Evolutionary conservation across 2,888 invertebrate species (phyloP).

Genomic region (Timema podura): DNA sequence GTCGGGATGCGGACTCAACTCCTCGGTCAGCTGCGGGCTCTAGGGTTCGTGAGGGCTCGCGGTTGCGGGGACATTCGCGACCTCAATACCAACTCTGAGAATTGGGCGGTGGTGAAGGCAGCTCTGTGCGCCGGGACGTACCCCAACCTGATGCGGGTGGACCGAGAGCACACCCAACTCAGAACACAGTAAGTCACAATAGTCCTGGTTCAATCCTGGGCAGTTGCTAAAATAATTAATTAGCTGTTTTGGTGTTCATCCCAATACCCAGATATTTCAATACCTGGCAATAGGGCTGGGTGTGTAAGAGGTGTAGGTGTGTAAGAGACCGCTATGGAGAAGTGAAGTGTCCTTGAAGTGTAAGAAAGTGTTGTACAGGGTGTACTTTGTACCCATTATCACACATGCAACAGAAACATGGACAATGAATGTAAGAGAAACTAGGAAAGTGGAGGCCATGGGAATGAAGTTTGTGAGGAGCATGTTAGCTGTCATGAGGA

Average conservation of each 20-base stretch:
- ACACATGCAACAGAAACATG: too few relatives aligned
- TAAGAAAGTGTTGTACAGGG: too few relatives aligned
- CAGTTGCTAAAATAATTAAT: too few relatives aligned
- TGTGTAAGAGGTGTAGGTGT: too few relatives aligned
- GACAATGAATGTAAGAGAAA: too few relatives aligned
- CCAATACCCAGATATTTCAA: not conserved
- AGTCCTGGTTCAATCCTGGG: too few relatives aligned
- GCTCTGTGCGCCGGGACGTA: constrained; percentile 85
- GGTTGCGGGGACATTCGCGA: constrained; percentile 63
- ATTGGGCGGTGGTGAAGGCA: constrained; percentile 89
- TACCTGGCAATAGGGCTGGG: not conserved
- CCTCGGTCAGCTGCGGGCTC: constrained; percentile 67
- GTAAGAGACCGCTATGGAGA: too few relatives aligned
- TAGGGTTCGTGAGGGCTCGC: constrained; percentile 62
- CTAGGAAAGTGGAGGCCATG: too few relatives aligned
- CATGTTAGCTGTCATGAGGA: too few relatives aligned
- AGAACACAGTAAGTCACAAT: constrained; percentile 55
- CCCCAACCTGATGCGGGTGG: constrained; percentile 78
- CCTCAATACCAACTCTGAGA: constrained; percentile 76
- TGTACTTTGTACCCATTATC: too few relatives aligned
- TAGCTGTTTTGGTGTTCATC: not conserved
- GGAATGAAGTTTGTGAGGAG: too few relatives aligned
- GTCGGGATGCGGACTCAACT: constrained; percentile 79
- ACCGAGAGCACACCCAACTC: constrained; percentile 57
- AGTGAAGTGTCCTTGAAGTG: too few relatives aligned